Conservation (phyloP, 1,140 invertebrate species). For the Dryas iulia region DNA sequence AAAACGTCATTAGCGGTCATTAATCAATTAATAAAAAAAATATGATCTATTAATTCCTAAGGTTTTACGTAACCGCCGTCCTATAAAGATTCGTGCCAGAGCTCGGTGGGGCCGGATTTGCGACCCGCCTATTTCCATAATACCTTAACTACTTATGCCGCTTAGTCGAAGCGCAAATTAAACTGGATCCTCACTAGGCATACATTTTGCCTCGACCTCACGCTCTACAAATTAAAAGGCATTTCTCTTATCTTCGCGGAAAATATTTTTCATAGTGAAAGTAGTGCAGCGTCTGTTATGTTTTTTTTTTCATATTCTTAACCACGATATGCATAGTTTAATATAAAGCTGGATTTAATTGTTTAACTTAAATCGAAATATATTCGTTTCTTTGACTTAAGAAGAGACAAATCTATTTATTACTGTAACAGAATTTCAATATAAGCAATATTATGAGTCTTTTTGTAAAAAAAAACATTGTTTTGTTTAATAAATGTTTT, state of each 20-base stretch:
- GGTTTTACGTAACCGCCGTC: background rate
- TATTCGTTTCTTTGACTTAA: background rate
- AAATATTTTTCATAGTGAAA: slow-evolving; percentile 11
- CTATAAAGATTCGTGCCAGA: slow-evolving; percentile 35
- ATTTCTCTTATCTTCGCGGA: slow-evolving; percentile 23
- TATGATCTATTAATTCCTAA: background rate
- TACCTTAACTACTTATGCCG: slow-evolving; percentile 39
- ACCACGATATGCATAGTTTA: background rate
- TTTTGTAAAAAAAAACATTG: no score
- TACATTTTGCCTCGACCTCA: slow-evolving; percentile 10
- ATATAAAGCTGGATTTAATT: background rate
- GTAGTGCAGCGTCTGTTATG: background rate
- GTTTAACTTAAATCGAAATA: background rate
- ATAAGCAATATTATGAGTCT: no score
- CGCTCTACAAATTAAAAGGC: slow-evolving; percentile 17
- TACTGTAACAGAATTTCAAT: no score
- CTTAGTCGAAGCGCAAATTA: slow-evolving; percentile 43
- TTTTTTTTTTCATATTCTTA: background rate
- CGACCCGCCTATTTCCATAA: slow-evolving; percentile 36
- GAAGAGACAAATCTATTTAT: background rate
- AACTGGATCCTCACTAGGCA: slow-evolving; percentile 27
- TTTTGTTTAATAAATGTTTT: no score
- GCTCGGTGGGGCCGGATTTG: slow-evolving; percentile 34
- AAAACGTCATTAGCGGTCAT: background rate
- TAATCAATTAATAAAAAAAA: background rate